These are phyloP conservation scores for Hippoglossus stenolepis DNA, from an alignment of 2,113 vertebrate genomes.

Conservation along the genomic window DNA sequence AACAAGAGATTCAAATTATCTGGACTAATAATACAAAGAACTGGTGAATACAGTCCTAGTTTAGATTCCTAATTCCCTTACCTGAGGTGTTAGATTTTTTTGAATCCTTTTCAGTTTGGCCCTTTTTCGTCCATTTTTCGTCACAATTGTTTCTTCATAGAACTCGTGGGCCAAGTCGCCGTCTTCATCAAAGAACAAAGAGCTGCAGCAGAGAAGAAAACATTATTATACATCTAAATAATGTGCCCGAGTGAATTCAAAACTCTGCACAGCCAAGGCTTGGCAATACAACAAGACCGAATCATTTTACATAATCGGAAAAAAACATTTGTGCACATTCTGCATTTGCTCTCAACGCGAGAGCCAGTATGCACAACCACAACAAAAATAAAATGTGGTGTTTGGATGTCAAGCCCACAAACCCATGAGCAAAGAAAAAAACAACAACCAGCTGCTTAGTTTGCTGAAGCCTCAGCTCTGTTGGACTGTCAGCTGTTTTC, in stretches of 20 bases:
- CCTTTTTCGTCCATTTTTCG: slow-evolving; percentile 95
- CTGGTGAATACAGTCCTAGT: neutral
- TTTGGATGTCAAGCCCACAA: neutral
- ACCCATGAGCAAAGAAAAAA: neutral
- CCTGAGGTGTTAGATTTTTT: slow-evolving; percentile 98
- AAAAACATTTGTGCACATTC: neutral
- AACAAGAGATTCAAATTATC: slow-evolving; percentile 15
- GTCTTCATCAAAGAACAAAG: slow-evolving; percentile 97
- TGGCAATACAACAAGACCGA: neutral
- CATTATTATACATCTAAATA: neutral
- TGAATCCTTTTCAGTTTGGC: slow-evolving; percentile 96
- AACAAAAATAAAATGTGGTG: too few species aligned
- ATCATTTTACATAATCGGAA: neutral
- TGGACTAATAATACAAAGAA: neutral
- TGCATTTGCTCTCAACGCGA: neutral
- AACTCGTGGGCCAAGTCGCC: slow-evolving; percentile 98
- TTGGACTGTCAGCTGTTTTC: neutral
- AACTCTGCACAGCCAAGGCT: neutral
- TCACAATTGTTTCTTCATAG: slow-evolving; percentile 97
- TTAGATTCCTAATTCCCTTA: slow-evolving; percentile 55
- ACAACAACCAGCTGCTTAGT: neutral
- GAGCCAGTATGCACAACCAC: neutral
- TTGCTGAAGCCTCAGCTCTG: neutral
- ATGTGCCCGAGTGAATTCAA: neutral
- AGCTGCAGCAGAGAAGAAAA: slow-evolving; percentile 81